A percentile compares a stretch with the other conserved stretches of the same genome.
phyloP scores from a whole-genome alignment of 2,797 vertebrate genomes.

The Ctenopoma multispine region DNA sequence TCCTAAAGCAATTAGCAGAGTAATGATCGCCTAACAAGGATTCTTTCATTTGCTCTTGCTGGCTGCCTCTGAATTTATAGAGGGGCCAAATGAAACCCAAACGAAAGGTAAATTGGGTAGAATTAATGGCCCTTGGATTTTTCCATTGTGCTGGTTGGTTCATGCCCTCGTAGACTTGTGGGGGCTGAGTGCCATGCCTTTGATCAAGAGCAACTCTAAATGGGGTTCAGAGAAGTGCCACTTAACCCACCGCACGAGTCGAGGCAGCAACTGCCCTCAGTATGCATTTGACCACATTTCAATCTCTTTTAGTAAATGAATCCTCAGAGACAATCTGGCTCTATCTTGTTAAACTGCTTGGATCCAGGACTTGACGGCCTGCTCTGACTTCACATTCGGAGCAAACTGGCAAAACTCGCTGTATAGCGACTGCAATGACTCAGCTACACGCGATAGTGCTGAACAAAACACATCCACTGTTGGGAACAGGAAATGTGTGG shows the following conservation, averaged over 20 bases:
- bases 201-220: conserved; percentile 83
- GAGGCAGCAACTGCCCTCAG: conserved; percentile 71
- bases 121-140: conserved; percentile 87
- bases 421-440: conserved; percentile 54
- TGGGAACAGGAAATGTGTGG: conserved; percentile 66
- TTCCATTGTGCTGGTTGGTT: conserved; percentile 79
- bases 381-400: conserved; percentile 44
- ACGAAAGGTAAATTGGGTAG: conserved; percentile 88
- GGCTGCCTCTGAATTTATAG: conserved; percentile 86
- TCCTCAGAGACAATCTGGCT: conserved; percentile 71
- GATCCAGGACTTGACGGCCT: conserved; percentile 57
- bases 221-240: conserved; percentile 80
- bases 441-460: conserved; percentile 49
- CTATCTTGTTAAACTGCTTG: conserved; percentile 69
- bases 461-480: conserved; percentile 70
- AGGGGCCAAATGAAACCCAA: conserved; percentile 85
- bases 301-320: conserved; percentile 80
- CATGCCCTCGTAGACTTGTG: conserved; percentile 76
- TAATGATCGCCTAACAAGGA: conserved; percentile 88
- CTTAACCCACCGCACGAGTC: conserved; percentile 75
- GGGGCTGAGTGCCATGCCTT: conserved; percentile 81
- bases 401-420: conserved; percentile 47
- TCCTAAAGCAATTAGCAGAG: conserved; percentile 87
- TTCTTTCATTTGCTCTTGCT: conserved; percentile 86
- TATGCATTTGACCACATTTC: conserved; percentile 82